A percentile compares a stretch with the other conserved stretches of the same genome.
Conservation (phyloP, 1,140 invertebrate genomes). For the Lineus longissimus region DNA sequence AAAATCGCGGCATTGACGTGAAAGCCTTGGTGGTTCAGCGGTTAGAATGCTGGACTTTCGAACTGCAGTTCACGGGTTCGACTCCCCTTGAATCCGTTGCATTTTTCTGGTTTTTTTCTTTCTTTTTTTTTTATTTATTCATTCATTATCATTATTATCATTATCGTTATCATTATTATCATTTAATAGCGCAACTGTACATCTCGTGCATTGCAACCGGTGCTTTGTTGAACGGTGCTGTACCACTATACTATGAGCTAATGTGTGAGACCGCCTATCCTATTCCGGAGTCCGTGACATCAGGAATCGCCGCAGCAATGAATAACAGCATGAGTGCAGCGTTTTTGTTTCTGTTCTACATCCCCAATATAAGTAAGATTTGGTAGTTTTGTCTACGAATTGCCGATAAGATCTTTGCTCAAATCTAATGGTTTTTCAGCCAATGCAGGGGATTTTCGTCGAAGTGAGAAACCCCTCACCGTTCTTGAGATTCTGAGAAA, state of each 20-base stretch:
- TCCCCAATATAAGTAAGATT: slow-evolving; percentile 42
- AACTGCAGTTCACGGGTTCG: no score
- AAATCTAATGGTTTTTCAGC: background rate
- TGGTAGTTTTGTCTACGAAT: no score
- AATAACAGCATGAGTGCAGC: slow-evolving; percentile 51
- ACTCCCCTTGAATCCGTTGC: no score
- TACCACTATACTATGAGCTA: slow-evolving; percentile 56
- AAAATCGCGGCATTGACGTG: background rate
- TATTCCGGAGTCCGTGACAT: slow-evolving; percentile 55
- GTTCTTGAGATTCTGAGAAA: background rate
- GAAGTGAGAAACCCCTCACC: background rate
- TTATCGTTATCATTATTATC: background rate
- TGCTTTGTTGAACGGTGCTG: slow-evolving; percentile 52
- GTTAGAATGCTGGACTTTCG: background rate
- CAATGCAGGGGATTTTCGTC: background rate
- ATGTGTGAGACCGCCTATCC: slow-evolving; percentile 57
- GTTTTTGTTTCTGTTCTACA: slow-evolving; percentile 52
- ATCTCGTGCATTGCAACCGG: slow-evolving; percentile 38
- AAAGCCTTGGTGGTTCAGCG: background rate
- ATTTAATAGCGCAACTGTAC: slow-evolving; percentile 35
- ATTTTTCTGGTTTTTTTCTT: background rate
- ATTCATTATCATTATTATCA: background rate
- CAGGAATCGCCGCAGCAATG: slow-evolving; percentile 54
- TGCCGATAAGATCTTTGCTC: no score
- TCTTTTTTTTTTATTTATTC: background rate